Conservation (phyloP, 2,113 vertebrate species). For the Pygoscelis antarcticus region DNA sequence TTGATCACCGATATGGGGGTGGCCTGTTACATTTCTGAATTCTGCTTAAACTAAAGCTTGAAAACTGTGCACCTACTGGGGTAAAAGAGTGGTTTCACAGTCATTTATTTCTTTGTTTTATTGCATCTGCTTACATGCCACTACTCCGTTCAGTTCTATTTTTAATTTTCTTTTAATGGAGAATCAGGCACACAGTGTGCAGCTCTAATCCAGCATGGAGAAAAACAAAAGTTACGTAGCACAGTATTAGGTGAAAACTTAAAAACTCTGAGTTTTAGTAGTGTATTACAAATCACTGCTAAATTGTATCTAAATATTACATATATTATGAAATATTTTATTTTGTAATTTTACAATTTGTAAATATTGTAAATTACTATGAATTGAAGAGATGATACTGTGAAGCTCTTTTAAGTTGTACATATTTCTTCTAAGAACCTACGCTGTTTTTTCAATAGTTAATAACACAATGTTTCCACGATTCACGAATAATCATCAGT, state of each 20-base stretch:
- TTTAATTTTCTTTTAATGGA: conserved; percentile 22
- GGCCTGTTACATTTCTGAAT: conserved; percentile 33
- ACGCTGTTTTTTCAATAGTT: background rate
- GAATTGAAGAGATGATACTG: background rate
- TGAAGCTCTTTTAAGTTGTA: background rate
- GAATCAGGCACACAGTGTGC: conserved; percentile 47
- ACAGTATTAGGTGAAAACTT: background rate
- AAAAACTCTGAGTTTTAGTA: background rate
- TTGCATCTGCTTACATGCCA: conserved; percentile 51
- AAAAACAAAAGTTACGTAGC: background rate
- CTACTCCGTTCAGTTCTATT: conserved; percentile 1
- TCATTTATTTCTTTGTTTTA: conserved; percentile 44
- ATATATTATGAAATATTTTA: background rate
- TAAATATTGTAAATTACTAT: background rate
- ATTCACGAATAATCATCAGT: background rate
- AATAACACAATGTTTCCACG: rapidly evolving
- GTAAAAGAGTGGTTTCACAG: conserved; percentile 44
- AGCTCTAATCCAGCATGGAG: conserved; percentile 1
- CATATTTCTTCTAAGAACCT: background rate
- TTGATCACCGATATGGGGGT: background rate
- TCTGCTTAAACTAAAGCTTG: conserved; percentile 39
- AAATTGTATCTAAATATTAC: background rate
- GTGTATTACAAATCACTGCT: background rate
- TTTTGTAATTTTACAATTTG: too few species aligned
- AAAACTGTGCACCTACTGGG: conserved; percentile 61